A percentile compares a stretch with the other conserved stretches of the same genome.
Conservation (phyloP, 1,140 invertebrate genomes). For the Trichomalopsis sarcophagae region DNA sequence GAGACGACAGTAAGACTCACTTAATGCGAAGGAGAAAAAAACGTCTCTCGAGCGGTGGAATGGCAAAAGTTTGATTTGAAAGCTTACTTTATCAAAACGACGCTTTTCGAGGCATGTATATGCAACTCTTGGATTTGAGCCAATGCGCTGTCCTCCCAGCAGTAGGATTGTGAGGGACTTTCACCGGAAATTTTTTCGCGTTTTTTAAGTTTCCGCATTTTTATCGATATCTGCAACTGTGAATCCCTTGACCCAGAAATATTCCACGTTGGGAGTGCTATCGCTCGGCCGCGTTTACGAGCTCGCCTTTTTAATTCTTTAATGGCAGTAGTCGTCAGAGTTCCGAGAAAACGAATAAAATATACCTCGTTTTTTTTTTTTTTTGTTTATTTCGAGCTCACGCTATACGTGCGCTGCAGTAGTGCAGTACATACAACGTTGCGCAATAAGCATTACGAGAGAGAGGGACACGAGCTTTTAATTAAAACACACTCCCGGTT, state of each 20-base stretch:
- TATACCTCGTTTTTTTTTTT: background rate
- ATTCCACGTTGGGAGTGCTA: background rate
- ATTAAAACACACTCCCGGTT: no score
- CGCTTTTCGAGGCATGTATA: background rate
- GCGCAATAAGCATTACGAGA: no score
- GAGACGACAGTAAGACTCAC: background rate
- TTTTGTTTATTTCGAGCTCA: background rate
- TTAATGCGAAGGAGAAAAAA: constrained; percentile 1
- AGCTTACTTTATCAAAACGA: constrained; percentile 25
- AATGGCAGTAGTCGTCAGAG: background rate
- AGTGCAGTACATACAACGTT: no score
- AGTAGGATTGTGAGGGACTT: background rate
- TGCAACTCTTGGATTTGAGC: constrained; percentile 1
- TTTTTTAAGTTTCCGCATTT: background rate
- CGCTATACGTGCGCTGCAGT: no score
- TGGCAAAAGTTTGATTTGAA: constrained; percentile 29
- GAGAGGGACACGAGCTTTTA: no score
- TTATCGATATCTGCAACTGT: background rate
- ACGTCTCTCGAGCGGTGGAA: background rate
- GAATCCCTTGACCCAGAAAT: background rate
- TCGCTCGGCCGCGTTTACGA: background rate
- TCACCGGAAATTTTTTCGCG: background rate
- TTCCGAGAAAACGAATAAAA: background rate
- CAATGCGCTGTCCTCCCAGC: background rate
- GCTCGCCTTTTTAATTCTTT: background rate